Conservation (phyloP, 2,113 vertebrate genomes). For the Labeo catla region DNA sequence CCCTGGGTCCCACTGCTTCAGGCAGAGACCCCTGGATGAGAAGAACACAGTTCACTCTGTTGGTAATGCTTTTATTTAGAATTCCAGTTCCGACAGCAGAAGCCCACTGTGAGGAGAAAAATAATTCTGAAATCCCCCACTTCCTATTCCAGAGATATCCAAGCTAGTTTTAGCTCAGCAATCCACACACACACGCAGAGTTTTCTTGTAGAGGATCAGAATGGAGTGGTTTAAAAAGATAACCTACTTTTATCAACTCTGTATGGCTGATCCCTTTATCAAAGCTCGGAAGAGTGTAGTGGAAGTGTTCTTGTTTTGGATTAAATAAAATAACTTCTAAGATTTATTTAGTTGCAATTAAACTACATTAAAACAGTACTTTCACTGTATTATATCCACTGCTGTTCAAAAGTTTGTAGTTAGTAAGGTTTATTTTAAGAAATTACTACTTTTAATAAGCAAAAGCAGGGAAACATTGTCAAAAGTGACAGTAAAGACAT, state of each 20-base stretch:
- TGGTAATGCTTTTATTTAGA: conserved; percentile 58
- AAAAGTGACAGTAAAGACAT: background rate
- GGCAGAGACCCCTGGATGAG: conserved; percentile 46
- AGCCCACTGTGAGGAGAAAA: conserved; percentile 48
- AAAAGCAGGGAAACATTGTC: background rate
- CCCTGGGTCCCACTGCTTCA: conserved; percentile 50
- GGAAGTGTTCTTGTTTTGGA: background rate
- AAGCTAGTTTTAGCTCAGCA: conserved; percentile 25
- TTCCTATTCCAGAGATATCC: conserved; percentile 38
- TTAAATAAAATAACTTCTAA: background rate
- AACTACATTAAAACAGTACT: background rate
- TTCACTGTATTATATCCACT: background rate
- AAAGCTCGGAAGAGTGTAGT: background rate
- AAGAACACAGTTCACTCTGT: conserved; percentile 47
- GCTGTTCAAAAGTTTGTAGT: background rate
- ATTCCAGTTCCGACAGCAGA: conserved; percentile 53
- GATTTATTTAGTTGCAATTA: background rate
- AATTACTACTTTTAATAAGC: background rate
- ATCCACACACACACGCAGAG: background rate
- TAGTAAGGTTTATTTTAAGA: background rate
- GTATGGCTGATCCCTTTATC: background rate
- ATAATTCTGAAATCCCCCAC: conserved; percentile 32
- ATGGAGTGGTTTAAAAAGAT: background rate
- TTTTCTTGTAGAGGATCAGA: conserved; percentile 2
- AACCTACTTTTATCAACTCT: background rate